A percentile compares a stretch with the other conserved stretches of the same genome.
Conservation (phyloP, 2,113 vertebrate genomes). For the Abramis brama region DNA sequence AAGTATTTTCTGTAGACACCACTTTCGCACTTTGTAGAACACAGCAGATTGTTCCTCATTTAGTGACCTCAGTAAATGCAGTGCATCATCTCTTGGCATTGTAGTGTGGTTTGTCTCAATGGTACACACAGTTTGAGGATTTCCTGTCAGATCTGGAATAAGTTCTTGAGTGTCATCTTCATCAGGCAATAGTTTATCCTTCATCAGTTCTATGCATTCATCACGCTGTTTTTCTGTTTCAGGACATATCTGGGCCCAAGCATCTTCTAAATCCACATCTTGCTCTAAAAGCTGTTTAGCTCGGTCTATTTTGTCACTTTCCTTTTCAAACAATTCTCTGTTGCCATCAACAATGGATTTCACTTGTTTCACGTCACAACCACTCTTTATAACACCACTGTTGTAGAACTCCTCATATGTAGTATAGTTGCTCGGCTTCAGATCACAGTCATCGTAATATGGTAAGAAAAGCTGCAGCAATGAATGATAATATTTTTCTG, state of each 20-base stretch:
- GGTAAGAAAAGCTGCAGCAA: slow-evolving; percentile 36
- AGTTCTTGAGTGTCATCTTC: neutral
- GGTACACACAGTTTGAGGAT: neutral
- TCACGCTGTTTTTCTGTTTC: neutral
- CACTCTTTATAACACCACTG: neutral
- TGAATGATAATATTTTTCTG: slow-evolving; percentile 27
- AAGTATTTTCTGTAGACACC: no score
- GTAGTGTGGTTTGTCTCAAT: neutral
- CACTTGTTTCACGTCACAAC: neutral
- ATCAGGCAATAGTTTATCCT: neutral
- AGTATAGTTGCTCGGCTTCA: neutral
- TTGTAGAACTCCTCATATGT: slow-evolving; percentile 2
- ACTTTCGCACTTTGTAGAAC: no score
- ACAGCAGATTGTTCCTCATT: no score
- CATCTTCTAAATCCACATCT: neutral
- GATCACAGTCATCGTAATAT: neutral
- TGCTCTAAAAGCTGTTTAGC: neutral
- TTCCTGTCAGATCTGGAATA: neutral
- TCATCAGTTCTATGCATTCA: slow-evolving; percentile 5
- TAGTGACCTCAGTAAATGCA: no score
- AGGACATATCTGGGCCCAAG: neutral
- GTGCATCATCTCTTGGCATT: neutral
- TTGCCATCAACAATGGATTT: neutral
- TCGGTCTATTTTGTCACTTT: neutral
- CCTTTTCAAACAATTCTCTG: slow-evolving; percentile 14